Evolutionary conservation across 2,888 invertebrate genomes (phyloP).

Genomic region (Drosophila limbata): DNA sequence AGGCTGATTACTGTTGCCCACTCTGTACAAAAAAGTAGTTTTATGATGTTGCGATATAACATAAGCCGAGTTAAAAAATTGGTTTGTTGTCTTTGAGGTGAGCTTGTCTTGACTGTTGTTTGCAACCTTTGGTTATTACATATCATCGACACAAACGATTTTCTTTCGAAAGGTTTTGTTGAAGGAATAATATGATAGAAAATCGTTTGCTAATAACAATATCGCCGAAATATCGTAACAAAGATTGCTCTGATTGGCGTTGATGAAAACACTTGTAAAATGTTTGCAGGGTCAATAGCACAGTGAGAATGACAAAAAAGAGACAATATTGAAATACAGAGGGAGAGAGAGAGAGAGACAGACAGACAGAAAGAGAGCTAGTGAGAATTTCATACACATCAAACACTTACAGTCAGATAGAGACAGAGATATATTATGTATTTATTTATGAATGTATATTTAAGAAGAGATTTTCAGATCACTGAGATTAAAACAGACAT

Average conservation of each 20-base stretch:
- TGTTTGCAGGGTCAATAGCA: conserved; percentile 25
- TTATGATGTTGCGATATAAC: too few species aligned
- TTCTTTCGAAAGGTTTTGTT: not conserved
- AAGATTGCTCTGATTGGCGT: not conserved
- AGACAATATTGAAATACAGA: conserved; percentile 5
- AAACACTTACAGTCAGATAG: not conserved
- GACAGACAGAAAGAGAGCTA: conserved; percentile 3
- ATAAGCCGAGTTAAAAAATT: too few species aligned
- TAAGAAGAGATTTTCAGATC: not conserved
- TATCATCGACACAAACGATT: not conserved
- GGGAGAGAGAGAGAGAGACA: conserved; percentile 7
- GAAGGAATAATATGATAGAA: not conserved
- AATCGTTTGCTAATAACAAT: not conserved
- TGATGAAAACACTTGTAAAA: not conserved
- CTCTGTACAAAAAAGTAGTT: too few species aligned
- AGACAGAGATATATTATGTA: not conserved
- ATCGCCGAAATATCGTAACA: not conserved
- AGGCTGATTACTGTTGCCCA: too few species aligned
- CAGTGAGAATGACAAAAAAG: conserved; percentile 13
- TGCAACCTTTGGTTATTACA: not conserved
- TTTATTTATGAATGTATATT: not conserved
- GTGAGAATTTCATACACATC: not conserved
- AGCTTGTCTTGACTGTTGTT: not conserved
- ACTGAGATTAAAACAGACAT: conserved; percentile 1
- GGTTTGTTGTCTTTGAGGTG: too few species aligned